phyloP scores from a whole-genome alignment of 1,140 invertebrate species.

The Apolygus lucorum region DNA sequence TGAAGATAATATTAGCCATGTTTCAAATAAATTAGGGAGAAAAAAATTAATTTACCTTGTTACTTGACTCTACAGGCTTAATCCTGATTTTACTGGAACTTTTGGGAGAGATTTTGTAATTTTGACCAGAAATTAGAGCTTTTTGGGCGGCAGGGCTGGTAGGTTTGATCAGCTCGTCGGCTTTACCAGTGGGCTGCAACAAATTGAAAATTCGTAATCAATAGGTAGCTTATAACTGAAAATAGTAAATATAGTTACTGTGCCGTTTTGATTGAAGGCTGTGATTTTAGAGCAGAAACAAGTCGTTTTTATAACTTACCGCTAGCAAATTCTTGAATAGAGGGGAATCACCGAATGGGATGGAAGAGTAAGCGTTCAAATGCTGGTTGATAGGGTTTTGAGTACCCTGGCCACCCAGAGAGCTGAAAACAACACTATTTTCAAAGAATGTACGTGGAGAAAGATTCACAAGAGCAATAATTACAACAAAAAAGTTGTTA shows the following conservation, averaged over 20 bases:
- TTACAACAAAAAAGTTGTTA: no score
- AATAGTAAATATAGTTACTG: no score
- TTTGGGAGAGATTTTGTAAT: constrained; percentile 54
- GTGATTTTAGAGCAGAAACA: no score
- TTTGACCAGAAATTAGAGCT: constrained; percentile 45
- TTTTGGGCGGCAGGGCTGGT: constrained; percentile 60
- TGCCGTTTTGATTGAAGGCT: no score
- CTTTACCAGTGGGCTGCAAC: constrained; percentile 49
- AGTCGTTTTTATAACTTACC: constrained; percentile 42
- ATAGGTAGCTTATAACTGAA: no score
- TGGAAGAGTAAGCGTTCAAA: constrained; percentile 55
- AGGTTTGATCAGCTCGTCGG: constrained; percentile 62
- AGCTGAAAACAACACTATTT: no score
- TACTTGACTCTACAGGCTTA: constrained; percentile 43
- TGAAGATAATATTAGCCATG: no score
- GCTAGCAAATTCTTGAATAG: constrained; percentile 62
- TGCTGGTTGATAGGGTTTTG: constrained; percentile 49
- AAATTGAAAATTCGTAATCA: no score
- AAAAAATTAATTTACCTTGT: no score
- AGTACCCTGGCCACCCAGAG: background rate
- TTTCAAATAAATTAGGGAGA: no score
- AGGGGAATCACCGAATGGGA: constrained; percentile 69
- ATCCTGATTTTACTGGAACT: constrained; percentile 51
- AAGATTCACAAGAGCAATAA: no score
- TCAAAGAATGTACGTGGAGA: no score